Evolutionary conservation across 1,140 invertebrate species (phyloP).

Genomic region (Drosophila persimilis): DNA sequence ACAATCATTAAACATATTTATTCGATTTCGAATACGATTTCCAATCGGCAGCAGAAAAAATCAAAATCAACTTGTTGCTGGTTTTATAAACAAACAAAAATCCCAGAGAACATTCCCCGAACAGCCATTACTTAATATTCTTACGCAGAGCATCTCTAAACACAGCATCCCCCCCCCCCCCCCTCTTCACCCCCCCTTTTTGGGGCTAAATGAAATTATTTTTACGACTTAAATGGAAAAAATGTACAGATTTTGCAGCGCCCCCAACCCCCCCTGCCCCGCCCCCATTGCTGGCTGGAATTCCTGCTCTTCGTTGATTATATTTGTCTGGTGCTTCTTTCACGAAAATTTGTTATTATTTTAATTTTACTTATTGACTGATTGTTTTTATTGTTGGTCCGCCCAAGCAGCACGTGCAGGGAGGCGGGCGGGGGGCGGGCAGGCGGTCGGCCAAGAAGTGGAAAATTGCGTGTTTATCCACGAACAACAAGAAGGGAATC

Average conservation of each 20-base stretch:
- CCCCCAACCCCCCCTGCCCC: too few relatives aligned
- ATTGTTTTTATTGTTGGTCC: slow-evolving; percentile 39
- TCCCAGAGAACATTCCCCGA: slow-evolving; percentile 27
- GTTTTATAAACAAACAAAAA: slow-evolving; percentile 64
- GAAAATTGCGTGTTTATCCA: slow-evolving; percentile 75
- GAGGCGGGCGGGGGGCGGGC: slow-evolving; percentile 15
- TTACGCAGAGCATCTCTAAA: slow-evolving; percentile 34
- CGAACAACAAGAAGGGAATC: slow-evolving; percentile 49
- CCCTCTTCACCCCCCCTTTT: slow-evolving; percentile 1
- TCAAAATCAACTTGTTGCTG: slow-evolving; percentile 66
- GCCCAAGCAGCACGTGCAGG: slow-evolving; percentile 25
- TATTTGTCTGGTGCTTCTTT: slow-evolving; percentile 50
- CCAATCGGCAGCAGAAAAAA: slow-evolving; percentile 17
- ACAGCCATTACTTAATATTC: slow-evolving; percentile 60
- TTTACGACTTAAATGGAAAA: slow-evolving; percentile 76
- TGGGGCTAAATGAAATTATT: slow-evolving; percentile 49
- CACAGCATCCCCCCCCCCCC: background rate
- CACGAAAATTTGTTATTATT: slow-evolving; percentile 71
- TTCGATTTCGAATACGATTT: slow-evolving; percentile 9
- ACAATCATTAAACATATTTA: slow-evolving; percentile 73
- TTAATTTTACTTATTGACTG: slow-evolving; percentile 75
- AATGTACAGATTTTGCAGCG: slow-evolving; percentile 50
- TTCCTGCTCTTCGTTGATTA: slow-evolving; percentile 25
- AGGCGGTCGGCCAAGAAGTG: slow-evolving; percentile 37
- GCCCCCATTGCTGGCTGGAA: background rate